These are phyloP conservation scores for Nemoura dubitans DNA, from an alignment of 2,888 invertebrate genomes.

Conservation along the genomic window DNA sequence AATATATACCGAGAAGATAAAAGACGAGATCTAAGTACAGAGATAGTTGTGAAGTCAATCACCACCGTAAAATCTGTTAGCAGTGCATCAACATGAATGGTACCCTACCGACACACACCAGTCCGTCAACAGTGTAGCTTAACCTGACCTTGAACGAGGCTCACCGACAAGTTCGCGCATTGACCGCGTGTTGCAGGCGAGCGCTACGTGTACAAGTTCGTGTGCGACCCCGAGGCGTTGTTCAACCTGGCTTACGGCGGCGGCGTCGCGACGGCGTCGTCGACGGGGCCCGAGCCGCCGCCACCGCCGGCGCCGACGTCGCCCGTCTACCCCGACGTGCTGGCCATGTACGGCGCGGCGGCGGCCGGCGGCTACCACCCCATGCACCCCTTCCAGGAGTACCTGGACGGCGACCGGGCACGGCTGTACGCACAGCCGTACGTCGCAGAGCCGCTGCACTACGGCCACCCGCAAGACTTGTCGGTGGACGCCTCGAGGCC, in stretches of 20 bases:
- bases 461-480: conserved; percentile 40
- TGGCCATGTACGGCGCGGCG: conserved; percentile 49
- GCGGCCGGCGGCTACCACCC: conserved; percentile 39
- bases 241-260: conserved; percentile 81
- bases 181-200: conserved; percentile 69
- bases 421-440: conserved; percentile 44
- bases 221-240: conserved; percentile 91
- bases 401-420: conserved; percentile 31
- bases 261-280: neutral
- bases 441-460: conserved; percentile 34
- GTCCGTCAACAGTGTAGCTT: too few species aligned
- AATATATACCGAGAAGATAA: too few species aligned
- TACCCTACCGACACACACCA: too few species aligned
- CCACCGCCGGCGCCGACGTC: conserved; percentile 2
- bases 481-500: conserved; percentile 41
- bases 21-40: too few species aligned
- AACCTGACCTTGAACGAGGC: too few species aligned
- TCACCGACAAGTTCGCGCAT: too few species aligned
- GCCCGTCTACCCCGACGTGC: conserved; percentile 47
- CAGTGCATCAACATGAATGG: too few species aligned
- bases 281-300: neutral
- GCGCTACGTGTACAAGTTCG: conserved; percentile 95
- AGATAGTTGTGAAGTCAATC: too few species aligned
- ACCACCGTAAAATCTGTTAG: too few species aligned
- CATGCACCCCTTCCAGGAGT: conserved; percentile 49